Percentiles rank a stretch among this genome's conserved stretches.
Conservation (phyloP, 2,888 invertebrate genomes). For the Zelleria hepariella region DNA sequence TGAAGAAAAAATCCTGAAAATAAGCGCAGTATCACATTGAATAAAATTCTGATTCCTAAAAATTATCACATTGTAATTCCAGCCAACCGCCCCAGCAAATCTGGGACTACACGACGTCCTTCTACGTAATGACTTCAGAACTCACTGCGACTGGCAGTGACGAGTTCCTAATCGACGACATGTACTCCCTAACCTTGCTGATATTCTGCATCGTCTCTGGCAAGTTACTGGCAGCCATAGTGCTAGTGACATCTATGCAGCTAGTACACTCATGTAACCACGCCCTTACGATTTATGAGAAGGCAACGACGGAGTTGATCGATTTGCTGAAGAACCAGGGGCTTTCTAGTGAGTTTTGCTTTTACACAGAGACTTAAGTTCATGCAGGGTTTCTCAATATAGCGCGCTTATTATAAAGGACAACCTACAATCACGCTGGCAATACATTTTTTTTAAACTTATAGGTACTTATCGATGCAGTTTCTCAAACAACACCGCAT, state of each 20-base stretch:
- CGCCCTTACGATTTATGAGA: constrained; percentile 48
- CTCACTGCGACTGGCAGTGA: constrained; percentile 52
- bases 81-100: constrained; percentile 38
- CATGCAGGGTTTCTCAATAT: no score
- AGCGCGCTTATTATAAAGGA: constrained; percentile 4
- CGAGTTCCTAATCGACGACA: constrained; percentile 37
- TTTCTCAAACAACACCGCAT: no score
- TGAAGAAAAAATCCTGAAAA: no score
- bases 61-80: constrained; percentile 9
- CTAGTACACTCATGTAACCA: constrained; percentile 49
- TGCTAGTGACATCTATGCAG: constrained; percentile 52
- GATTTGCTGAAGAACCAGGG: constrained; percentile 58
- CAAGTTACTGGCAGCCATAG: constrained; percentile 52
- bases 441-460: no score
- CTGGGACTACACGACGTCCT: constrained; percentile 55
- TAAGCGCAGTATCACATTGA: no score
- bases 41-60: no score
- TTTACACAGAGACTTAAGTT: no score
- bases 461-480: no score
- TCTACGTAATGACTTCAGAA: constrained; percentile 44
- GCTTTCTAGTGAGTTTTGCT: constrained; percentile 42
- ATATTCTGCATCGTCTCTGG: constrained; percentile 41
- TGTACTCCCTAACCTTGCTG: constrained; percentile 37
- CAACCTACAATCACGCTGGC: no score
- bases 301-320: constrained; percentile 39